Evolutionary conservation across 2,888 invertebrate genomes (phyloP), one percentile per base, ranked within the genome.

Genomic region (Syrphus vitripennis): DNA sequence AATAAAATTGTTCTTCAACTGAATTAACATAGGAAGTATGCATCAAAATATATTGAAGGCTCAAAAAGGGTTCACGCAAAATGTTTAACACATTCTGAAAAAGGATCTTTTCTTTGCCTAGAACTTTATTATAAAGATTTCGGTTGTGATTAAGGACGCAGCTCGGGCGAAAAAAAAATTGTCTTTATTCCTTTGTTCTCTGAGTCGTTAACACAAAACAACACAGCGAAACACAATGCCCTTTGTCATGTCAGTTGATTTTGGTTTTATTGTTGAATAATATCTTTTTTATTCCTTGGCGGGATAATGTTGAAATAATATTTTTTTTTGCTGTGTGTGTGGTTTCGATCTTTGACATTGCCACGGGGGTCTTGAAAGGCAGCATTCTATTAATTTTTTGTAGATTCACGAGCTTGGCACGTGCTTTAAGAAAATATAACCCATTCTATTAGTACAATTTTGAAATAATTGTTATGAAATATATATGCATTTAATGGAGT

Each of bases 111-210:
- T 16, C 37, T 26, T 40, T 61, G 65, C 29, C 16, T 45, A 31
- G 29, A 7, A 19, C 19, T 26, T 65, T n/a, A n/a, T 26, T 63
- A 19, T 45, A 19, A 65, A 31, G 1, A 19, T 12, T 65, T 29
- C 42, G 16, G 63, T 42, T 83, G 82, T 86, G 83, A 88, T 89
- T 83, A 89, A 88, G 89, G 89, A 88, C 89, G 88, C 88, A n/a
- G n/a, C n/a, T n/a, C n/a, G n/a, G n/a, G n/a, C n/a, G n/a, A n/a
- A n/a, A n/a, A n/a, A n/a, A n/a, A n/a, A n/a, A n/a, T n/a, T n/a
- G n/a, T n/a, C n/a, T 63, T 40, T 69, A 69, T 63, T 75, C 37
- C 7, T 16, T 37, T 65, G 1, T 45, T 29, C 29, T 5, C 7
- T 45, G 29, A 40, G 61, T 40, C 26, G 24, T 29, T 45, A 59